These are phyloP conservation scores for Rotaria socialis DNA, from an alignment of 2,888 invertebrate species.

Conservation along the genomic window DNA sequence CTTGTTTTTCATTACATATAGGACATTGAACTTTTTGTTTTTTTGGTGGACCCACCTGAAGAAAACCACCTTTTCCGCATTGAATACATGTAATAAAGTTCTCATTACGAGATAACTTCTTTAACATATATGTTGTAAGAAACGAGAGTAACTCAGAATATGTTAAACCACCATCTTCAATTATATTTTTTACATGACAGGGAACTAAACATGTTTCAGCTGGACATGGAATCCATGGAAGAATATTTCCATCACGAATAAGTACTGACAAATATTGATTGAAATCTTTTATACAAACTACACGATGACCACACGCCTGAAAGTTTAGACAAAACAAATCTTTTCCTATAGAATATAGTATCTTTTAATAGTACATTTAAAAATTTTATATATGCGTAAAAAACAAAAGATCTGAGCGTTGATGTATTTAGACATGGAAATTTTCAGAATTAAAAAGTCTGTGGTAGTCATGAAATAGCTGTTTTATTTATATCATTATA, in stretches of 20 bases:
- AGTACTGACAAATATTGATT: neutral
- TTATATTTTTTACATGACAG: neutral
- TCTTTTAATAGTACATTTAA: no score
- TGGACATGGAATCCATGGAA: conserved; percentile 35
- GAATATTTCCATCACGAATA: neutral
- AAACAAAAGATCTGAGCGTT: no score
- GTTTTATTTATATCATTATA: no score
- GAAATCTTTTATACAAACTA: neutral
- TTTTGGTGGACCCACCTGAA: neutral
- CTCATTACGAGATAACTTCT: neutral
- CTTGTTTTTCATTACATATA: neutral
- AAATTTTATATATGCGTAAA: no score
- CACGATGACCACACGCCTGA: neutral
- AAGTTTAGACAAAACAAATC: neutral
- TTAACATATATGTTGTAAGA: neutral
- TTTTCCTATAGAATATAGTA: no score
- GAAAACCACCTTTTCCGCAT: neutral
- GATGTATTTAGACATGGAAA: no score
- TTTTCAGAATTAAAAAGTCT: no score
- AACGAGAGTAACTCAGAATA: neutral
- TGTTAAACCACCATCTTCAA: neutral
- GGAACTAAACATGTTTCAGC: neutral
- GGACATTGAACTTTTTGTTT: neutral
- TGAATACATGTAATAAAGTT: conserved; percentile 7
- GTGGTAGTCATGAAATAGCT: no score